Percentiles rank a stretch among this genome's conserved stretches.
Evolutionary conservation across 2,113 vertebrate species (phyloP).

Genomic region (Phalacrocorax pelagicus): DNA sequence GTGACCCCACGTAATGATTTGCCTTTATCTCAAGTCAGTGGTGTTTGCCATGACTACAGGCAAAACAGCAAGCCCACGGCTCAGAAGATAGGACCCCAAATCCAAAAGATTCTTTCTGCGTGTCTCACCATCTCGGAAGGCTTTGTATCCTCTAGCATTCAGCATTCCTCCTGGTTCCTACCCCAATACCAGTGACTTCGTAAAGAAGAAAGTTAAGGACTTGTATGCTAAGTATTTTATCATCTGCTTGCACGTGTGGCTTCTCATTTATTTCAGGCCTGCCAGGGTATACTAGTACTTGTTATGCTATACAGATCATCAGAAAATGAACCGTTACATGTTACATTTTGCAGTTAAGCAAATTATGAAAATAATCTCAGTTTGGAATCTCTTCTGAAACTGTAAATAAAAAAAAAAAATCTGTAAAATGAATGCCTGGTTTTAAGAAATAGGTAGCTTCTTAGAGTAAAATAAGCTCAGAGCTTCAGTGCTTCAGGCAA

Average conservation of each 20-base stretch:
- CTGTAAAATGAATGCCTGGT: neutral
- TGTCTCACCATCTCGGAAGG: neutral
- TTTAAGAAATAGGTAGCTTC: conserved; percentile 48
- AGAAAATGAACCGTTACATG: neutral
- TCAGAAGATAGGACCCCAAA: neutral
- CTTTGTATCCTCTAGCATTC: neutral
- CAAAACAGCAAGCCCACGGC: neutral
- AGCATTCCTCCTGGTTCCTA: neutral
- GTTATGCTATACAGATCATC: neutral
- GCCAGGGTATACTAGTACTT: neutral
- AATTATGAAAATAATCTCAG: conserved; percentile 42
- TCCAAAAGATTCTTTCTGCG: neutral
- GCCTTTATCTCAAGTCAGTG: neutral
- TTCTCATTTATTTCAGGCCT: neutral
- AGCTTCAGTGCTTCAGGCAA: neutral
- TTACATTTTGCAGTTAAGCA: neutral
- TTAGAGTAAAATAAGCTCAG: neutral
- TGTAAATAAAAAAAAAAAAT: neutral
- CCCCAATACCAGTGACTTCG: neutral
- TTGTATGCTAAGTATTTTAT: neutral
- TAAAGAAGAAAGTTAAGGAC: too few relatives aligned
- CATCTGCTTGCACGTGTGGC: neutral
- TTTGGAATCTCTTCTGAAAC: conserved; percentile 62
- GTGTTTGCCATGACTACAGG: neutral
- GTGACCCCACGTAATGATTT: neutral